phyloP scores from a whole-genome alignment of 2,888 invertebrate species.

The Lasioglossum zephyrum region DNA sequence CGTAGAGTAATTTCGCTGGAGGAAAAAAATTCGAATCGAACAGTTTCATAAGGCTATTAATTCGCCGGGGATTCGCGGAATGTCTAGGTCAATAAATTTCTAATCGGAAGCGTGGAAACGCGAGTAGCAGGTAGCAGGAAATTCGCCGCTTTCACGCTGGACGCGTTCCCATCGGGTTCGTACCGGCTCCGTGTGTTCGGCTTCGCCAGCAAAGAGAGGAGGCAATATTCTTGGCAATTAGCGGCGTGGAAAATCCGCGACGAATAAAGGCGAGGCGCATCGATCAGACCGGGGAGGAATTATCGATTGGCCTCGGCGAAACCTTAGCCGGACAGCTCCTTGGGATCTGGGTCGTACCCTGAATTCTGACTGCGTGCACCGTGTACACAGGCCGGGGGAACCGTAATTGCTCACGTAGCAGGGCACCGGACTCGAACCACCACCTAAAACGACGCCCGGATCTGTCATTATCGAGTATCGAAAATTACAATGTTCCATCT shows the following conservation, averaged over 20 bases:
- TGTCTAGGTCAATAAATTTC: conserved; percentile 31
- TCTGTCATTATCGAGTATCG: conserved; percentile 61
- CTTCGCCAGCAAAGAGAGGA: neutral
- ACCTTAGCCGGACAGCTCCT: conserved; percentile 66
- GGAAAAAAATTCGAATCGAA: neutral
- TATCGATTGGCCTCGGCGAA: conserved; percentile 79
- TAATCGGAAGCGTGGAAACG: conserved; percentile 19
- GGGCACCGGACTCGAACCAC: conserved; percentile 36
- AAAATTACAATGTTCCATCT: conserved; percentile 58
- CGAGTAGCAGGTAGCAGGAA: neutral
- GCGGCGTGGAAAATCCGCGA: conserved; percentile 56
- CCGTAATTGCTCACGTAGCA: conserved; percentile 68
- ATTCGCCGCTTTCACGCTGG: conserved; percentile 28
- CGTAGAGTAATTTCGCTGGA: neutral
- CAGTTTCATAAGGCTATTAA: neutral
- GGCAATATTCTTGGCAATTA: conserved; percentile 50
- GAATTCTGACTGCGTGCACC: conserved; percentile 73
- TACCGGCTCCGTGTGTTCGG: neutral
- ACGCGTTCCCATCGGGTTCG: conserved; percentile 16
- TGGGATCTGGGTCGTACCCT: conserved; percentile 82
- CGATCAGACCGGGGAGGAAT: conserved; percentile 76
- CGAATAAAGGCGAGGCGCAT: conserved; percentile 70
- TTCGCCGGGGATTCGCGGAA: neutral
- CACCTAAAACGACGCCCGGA: conserved; percentile 60
- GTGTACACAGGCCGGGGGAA: conserved; percentile 33